A percentile compares a stretch with the other conserved stretches of the same genome.
phyloP scores from a whole-genome alignment of 1,140 invertebrate species.

The Dreissena polymorpha region DNA sequence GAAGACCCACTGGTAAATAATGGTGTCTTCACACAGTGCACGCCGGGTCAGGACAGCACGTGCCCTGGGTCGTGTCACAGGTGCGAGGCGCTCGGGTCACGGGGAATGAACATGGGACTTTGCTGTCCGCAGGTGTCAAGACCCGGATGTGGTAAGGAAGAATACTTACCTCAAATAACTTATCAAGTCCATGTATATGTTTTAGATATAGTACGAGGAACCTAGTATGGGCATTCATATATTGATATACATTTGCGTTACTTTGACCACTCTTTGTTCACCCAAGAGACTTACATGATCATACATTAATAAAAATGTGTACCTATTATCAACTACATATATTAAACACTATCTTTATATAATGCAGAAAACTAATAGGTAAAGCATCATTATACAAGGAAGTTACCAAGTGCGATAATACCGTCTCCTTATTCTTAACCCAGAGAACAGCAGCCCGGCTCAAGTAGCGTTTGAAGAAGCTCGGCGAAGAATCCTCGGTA shows the following conservation, averaged over 20 bases:
- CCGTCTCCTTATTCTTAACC: neutral
- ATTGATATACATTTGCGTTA: neutral
- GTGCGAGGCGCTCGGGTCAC: neutral
- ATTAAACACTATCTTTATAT: neutral
- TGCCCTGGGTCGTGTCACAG: conserved; percentile 21
- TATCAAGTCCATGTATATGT: neutral
- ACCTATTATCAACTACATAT: neutral
- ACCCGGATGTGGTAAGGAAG: conserved; percentile 30
- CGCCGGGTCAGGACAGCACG: neutral
- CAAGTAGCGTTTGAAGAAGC: conserved; percentile 25
- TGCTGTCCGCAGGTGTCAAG: conserved; percentile 13
- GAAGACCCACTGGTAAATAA: conserved; percentile 29
- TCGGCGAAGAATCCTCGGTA: neutral
- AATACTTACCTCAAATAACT: neutral
- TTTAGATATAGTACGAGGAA: too few relatives aligned
- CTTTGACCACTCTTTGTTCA: neutral
- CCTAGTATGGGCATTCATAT: neutral
- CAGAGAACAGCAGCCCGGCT: conserved; percentile 38
- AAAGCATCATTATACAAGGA: neutral
- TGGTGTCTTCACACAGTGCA: neutral
- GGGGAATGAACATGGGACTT: conserved; percentile 4
- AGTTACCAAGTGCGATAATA: neutral
- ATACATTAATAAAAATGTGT: neutral
- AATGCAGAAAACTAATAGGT: neutral
- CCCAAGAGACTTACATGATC: neutral